Conservation (phyloP, 2,113 vertebrate genomes). For the Odobenus rosmarus region DNA sequence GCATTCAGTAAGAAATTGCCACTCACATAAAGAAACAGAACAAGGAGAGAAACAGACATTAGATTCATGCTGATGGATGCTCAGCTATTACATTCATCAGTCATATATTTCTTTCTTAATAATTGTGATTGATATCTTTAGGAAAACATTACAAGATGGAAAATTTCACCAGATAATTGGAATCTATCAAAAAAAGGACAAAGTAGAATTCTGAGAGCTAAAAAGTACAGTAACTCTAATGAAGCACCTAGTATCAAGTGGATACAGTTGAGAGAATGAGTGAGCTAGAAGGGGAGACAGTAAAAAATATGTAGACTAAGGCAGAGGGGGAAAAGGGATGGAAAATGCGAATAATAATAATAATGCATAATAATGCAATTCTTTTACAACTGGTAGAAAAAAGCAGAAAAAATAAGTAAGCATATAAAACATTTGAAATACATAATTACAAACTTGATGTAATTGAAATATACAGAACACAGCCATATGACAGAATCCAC, state of each 20-base stretch:
- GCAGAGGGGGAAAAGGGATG: not conserved
- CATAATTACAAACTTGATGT: not conserved
- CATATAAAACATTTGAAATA: not conserved
- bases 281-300: not conserved
- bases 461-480: not conserved
- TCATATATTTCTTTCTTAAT: not conserved
- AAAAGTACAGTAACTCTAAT: not conserved
- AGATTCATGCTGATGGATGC: not conserved
- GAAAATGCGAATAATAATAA: not conserved
- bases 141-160: not conserved
- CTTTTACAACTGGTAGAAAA: not conserved
- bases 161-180: not conserved
- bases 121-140: not conserved
- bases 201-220: constrained; percentile 24
- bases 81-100: not conserved
- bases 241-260: not conserved
- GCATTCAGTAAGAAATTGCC: not conserved
- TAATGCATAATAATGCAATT: not conserved
- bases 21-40: not conserved
- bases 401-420: not conserved
- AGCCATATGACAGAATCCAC: not conserved
- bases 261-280: not conserved
- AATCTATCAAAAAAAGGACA: not conserved
- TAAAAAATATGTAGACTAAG: not conserved
- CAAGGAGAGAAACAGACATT: not conserved